These are phyloP conservation scores for Palaemon carinicauda DNA, from an alignment of 1,140 invertebrate species.

Conservation along the genomic window DNA sequence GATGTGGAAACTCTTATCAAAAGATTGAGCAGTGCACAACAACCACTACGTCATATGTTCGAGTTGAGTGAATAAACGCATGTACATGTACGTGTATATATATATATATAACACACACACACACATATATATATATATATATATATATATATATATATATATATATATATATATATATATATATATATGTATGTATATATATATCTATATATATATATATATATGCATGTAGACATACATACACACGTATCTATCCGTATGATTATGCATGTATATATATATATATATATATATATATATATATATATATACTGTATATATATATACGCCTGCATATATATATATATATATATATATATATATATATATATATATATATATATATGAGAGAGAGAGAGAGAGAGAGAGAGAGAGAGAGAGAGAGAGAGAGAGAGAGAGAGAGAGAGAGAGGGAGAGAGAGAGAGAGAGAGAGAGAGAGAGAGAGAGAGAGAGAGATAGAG, in stretches of 20 bases:
- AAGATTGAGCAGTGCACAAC: no score
- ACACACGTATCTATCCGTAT: no score
- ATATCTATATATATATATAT: neutral
- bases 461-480: neutral
- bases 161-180: neutral
- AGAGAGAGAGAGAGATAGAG: neutral
- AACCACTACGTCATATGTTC: no score
- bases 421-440: neutral
- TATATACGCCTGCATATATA: neutral
- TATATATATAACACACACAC: no score
- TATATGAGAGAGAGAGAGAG: neutral
- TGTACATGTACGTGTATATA: no score
- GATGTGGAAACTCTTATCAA: no score
- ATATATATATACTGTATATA: neutral
- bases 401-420: neutral
- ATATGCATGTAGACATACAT: neutral
- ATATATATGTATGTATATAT: neutral
- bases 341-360: neutral
- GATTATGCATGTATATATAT: no score
- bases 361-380: neutral
- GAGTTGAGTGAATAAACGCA: no score
- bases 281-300: no score
- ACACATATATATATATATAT: no score
- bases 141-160: no score
- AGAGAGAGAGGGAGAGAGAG: neutral